These are phyloP conservation scores for Phthorimaea operculella DNA, from an alignment of 1,140 invertebrate species.

Conservation along the genomic window DNA sequence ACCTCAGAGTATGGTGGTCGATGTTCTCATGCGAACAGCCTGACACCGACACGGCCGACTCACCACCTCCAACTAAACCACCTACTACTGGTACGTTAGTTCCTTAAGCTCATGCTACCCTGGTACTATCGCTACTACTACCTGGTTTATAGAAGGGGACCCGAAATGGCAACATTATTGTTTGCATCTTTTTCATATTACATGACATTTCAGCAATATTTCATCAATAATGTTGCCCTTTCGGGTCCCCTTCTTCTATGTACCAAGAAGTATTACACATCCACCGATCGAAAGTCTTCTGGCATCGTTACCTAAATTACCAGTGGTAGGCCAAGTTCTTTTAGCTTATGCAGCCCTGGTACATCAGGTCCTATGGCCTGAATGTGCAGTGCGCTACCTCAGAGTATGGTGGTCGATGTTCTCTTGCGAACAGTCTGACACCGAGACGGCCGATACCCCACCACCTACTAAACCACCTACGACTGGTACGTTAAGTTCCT, in stretches of 20 bases:
- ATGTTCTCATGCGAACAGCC: slow-evolving; percentile 76
- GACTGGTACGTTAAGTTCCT: not conserved
- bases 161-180: no score
- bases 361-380: slow-evolving; percentile 88
- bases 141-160: no score
- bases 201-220: no score
- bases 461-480: slow-evolving; percentile 16
- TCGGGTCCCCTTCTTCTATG: no score
- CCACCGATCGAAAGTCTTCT: no score
- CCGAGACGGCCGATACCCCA: slow-evolving; percentile 17
- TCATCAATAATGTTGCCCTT: no score
- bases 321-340: no score
- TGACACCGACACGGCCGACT: slow-evolving; percentile 17
- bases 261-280: no score
- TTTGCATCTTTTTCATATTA: no score
- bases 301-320: no score
- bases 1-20: slow-evolving; percentile 85
- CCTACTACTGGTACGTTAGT: slow-evolving; percentile 3
- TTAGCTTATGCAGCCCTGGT: no score
- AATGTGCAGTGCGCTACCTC: slow-evolving; percentile 84
- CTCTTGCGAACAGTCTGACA: slow-evolving; percentile 65
- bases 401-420: slow-evolving; percentile 89
- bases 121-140: slow-evolving; percentile 2
- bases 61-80: slow-evolving; percentile 17
- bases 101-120: slow-evolving; percentile 2